Conservation (phyloP, 2,797 vertebrate genomes). For the Enteromius fasciolatus region DNA sequence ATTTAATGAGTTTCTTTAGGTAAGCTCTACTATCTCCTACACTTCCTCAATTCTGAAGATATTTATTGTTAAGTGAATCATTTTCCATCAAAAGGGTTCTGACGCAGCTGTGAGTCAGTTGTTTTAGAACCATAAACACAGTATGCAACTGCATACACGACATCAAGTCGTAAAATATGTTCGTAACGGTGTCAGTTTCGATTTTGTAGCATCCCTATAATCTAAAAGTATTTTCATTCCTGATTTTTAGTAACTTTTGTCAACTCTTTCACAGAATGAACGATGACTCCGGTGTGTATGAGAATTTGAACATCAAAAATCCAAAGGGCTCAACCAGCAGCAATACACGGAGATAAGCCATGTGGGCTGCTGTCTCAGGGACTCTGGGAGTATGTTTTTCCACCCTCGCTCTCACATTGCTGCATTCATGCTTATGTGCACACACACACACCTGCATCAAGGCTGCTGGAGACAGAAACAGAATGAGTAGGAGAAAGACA, state of each 20-base stretch:
- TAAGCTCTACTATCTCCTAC: slow-evolving; percentile 38
- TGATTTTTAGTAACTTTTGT: not conserved
- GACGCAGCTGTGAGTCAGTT: slow-evolving; percentile 2
- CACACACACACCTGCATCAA: slow-evolving; percentile 12
- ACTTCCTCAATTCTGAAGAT: slow-evolving; percentile 37
- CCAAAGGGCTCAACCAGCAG: slow-evolving; percentile 81
- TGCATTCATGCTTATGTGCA: slow-evolving; percentile 16
- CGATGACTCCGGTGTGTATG: slow-evolving; percentile 86
- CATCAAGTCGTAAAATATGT: not conserved
- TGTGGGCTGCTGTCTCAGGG: slow-evolving; percentile 59
- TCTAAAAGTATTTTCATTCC: not conserved
- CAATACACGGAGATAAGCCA: slow-evolving; percentile 82
- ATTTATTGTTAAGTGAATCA: slow-evolving; percentile 42
- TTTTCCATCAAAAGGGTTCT: slow-evolving; percentile 27
- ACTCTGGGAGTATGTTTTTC: slow-evolving; percentile 71
- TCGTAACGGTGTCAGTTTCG: not conserved
- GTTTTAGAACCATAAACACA: not conserved
- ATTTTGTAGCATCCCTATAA: not conserved
- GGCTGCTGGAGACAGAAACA: not conserved
- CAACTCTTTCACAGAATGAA: slow-evolving; percentile 71
- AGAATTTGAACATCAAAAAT: slow-evolving; percentile 89
- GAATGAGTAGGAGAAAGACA: slow-evolving; percentile 10
- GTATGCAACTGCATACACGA: not conserved
- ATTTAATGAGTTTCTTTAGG: slow-evolving; percentile 19
- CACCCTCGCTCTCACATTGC: not conserved